These are phyloP conservation scores for Ctenochaetus hawaiiensis DNA, from an alignment of 2,797 vertebrate genomes.

Conservation along the genomic window DNA sequence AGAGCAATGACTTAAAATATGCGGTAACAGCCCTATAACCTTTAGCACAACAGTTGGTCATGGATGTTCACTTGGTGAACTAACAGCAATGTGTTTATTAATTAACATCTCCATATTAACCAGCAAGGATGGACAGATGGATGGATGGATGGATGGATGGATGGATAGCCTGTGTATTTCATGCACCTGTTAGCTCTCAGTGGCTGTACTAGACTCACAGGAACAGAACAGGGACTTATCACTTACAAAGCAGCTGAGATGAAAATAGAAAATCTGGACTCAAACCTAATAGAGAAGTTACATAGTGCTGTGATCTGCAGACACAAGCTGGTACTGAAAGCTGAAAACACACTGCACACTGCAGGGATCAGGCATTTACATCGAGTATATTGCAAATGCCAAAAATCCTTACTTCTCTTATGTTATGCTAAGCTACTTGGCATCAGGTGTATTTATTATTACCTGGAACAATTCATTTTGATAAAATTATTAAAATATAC, in stretches of 20 bases:
- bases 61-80: too few species aligned
- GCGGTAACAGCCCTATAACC: too few species aligned
- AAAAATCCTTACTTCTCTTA: too few species aligned
- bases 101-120: too few species aligned
- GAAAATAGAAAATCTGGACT: conserved; percentile 7
- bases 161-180: background rate
- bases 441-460: background rate
- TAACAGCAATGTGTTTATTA: too few species aligned
- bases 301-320: background rate
- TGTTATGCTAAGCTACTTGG: background rate
- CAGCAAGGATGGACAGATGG: background rate
- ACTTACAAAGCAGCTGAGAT: background rate
- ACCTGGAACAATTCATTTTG: background rate
- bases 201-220: background rate
- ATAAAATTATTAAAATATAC: background rate
- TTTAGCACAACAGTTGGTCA: too few species aligned
- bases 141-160: background rate
- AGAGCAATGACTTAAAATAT: too few species aligned
- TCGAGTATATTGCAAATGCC: background rate
- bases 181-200: background rate
- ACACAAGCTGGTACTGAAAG: background rate
- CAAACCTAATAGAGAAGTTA: background rate
- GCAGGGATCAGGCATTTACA: background rate
- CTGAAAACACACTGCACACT: background rate
- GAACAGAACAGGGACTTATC: background rate